Evolutionary conservation across 2,113 vertebrate genomes (phyloP).

Genomic region (human): GRCh38 chr1:80014001-80014500

Average conservation of each 20-base stretch:
- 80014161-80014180: neutral
- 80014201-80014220: neutral
- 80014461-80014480: conserved; percentile 19
- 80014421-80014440: conserved; percentile 47
- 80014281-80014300: neutral
- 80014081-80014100: conserved; percentile 55
- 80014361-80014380: neutral
- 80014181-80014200: conserved; percentile 28
- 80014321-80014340: neutral
- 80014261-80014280: neutral
- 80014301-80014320: neutral
- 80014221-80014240: neutral
- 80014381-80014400: neutral
- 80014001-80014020: conserved; percentile 53
- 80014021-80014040: neutral
- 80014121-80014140: neutral
- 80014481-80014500: conserved; percentile 15
- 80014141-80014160: neutral
- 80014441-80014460: neutral
- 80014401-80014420: rapidly evolving
- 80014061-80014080: conserved; percentile 11
- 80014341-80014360: neutral
- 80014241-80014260: neutral
- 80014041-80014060: conserved; percentile 42
- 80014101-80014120: neutral